Conservation (phyloP, 2,797 vertebrate species). For the Pyrocephalus nanus region DNA sequence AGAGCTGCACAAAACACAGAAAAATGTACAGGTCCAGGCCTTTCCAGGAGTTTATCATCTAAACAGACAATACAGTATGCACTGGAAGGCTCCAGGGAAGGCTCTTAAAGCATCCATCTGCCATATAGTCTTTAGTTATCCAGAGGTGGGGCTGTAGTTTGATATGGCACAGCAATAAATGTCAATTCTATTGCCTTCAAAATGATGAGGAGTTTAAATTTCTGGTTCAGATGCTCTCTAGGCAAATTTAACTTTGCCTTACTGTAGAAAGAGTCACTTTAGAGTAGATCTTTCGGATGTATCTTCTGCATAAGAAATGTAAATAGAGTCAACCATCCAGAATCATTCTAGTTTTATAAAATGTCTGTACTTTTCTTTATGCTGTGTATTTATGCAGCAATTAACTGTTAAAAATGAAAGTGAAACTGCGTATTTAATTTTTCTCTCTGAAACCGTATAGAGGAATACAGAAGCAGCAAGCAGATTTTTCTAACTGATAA, state of each 20-base stretch:
- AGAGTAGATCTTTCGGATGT: not conserved
- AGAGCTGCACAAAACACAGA: constrained; percentile 11
- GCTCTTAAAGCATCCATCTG: constrained; percentile 24
- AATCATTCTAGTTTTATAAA: not conserved
- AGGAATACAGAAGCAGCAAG: not conserved
- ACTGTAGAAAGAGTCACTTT: not conserved
- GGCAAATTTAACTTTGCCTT: constrained; percentile 14
- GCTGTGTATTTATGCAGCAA: constrained; percentile 7
- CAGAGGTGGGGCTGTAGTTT: not conserved
- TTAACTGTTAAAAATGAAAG: constrained; percentile 37
- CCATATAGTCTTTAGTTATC: not conserved
- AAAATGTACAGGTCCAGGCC: not conserved
- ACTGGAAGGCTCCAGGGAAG: constrained; percentile 2
- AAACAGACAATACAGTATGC: not conserved
- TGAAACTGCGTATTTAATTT: not conserved
- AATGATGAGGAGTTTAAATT: constrained; percentile 6
- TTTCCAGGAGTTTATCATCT: constrained; percentile 41
- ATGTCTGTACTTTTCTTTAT: constrained; percentile 1
- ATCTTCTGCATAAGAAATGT: not conserved
- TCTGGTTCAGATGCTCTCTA: not conserved
- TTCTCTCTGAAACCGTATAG: not conserved
- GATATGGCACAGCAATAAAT: not conserved
- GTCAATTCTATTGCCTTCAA: not conserved
- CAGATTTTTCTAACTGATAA: not conserved
- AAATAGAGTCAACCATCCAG: constrained; percentile 4